phyloP scores from a whole-genome alignment of 2,113 vertebrate genomes.

The Melanocharis versteri region DNA sequence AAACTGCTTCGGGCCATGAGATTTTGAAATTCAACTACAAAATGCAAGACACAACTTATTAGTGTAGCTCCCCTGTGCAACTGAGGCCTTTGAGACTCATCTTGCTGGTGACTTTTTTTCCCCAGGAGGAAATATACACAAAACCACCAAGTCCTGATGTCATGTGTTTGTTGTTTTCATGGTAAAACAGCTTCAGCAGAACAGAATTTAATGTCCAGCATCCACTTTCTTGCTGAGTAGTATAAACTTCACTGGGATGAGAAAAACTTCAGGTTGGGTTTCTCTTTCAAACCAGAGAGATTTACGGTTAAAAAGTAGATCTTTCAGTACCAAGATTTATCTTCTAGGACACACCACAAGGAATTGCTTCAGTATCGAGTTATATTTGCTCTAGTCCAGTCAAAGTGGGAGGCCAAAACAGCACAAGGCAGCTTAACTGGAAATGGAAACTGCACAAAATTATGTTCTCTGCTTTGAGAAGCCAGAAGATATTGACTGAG shows the following conservation, averaged over 20 bases:
- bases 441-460: background rate
- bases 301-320: background rate
- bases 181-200: background rate
- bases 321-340: background rate
- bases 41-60: background rate
- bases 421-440: background rate
- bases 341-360: background rate
- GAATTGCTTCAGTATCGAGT: background rate
- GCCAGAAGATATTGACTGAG: background rate
- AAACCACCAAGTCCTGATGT: background rate
- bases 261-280: rapidly evolving
- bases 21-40: background rate
- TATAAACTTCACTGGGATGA: background rate
- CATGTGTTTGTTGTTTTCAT: background rate
- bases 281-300: background rate
- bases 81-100: background rate
- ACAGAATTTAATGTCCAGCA: background rate
- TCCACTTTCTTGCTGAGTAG: background rate
- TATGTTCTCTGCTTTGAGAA: background rate
- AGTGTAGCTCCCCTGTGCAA: background rate
- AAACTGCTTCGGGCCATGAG: background rate
- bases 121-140: background rate
- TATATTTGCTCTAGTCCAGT: background rate
- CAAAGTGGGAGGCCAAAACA: background rate
- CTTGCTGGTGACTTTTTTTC: background rate